phyloP scores from a whole-genome alignment of 1,140 invertebrate species.

The Halyomorpha halys region DNA sequence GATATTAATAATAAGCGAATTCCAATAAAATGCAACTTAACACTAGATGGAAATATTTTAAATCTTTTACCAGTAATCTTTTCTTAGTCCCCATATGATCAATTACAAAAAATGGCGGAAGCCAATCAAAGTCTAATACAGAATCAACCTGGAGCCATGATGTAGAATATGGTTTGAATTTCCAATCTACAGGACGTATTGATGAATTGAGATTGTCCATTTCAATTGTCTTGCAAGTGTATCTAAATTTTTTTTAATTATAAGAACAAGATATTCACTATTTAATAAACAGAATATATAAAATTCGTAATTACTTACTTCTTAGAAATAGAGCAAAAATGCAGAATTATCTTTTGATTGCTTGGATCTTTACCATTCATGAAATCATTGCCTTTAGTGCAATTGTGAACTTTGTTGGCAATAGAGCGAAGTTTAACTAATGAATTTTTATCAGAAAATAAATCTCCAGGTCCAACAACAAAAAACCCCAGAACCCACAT shows the following conservation, averaged over 20 bases:
- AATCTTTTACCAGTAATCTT: not conserved
- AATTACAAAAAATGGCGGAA: not conserved
- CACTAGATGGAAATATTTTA: not conserved
- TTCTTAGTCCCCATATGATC: not conserved
- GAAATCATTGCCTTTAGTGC: slow-evolving; percentile 6
- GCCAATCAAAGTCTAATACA: not conserved
- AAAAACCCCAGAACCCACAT: slow-evolving; percentile 8
- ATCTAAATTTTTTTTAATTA: not conserved
- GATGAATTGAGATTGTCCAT: slow-evolving; percentile 2
- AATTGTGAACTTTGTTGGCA: not conserved
- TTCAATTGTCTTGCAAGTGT: not conserved
- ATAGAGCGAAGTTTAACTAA: not conserved
- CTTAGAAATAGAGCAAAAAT: not conserved
- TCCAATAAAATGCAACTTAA: not conserved
- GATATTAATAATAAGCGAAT: not conserved
- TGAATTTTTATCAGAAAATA: slow-evolving; percentile 6
- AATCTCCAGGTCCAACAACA: not conserved
- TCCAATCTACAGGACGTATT: slow-evolving; percentile 4
- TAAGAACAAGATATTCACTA: not conserved
- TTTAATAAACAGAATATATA: not conserved
- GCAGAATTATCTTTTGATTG: slow-evolving; percentile 1
- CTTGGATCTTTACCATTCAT: slow-evolving; percentile 4
- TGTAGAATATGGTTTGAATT: not conserved
- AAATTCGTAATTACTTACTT: not conserved
- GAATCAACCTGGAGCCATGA: not conserved